These are phyloP conservation scores for Lycaena phlaeas DNA, from an alignment of 2,888 invertebrate genomes.

Conservation along the genomic window DNA sequence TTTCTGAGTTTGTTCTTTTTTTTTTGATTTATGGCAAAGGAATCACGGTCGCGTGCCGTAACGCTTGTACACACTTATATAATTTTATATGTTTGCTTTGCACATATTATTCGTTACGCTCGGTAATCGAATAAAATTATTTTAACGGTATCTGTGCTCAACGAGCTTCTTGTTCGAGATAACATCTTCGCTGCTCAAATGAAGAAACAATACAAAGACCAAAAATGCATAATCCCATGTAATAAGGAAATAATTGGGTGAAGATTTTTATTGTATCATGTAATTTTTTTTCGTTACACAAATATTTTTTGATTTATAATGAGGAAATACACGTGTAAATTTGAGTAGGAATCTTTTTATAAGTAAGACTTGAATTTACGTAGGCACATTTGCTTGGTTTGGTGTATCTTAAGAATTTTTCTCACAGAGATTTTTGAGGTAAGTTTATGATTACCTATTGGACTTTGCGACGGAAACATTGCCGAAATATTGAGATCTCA, in stretches of 20 bases:
- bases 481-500: too few species aligned
- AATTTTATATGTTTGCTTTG: slow-evolving; percentile 32
- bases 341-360: too few species aligned
- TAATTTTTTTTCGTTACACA: not conserved
- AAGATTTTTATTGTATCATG: not conserved
- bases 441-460: too few species aligned
- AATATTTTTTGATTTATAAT: not conserved
- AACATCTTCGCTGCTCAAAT: not conserved
- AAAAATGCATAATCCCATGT: not conserved
- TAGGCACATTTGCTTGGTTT: too few species aligned
- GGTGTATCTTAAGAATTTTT: too few species aligned
- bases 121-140: slow-evolving; percentile 28
- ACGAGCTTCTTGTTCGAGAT: slow-evolving; percentile 1
- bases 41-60: slow-evolving; percentile 41
- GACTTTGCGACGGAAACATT: too few species aligned
- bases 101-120: slow-evolving; percentile 29
- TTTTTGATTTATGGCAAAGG: slow-evolving; percentile 36
- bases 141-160: slow-evolving; percentile 33
- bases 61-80: slow-evolving; percentile 46
- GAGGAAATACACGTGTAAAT: not conserved
- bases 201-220: not conserved
- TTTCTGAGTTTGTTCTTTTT: slow-evolving; percentile 69
- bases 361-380: too few species aligned
- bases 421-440: too few species aligned
- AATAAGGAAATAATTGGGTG: not conserved